Evolutionary conservation across 1,140 invertebrate genomes (phyloP), one percentile per base, ranked within the genome.

Genomic region (Lerema accius): DNA sequence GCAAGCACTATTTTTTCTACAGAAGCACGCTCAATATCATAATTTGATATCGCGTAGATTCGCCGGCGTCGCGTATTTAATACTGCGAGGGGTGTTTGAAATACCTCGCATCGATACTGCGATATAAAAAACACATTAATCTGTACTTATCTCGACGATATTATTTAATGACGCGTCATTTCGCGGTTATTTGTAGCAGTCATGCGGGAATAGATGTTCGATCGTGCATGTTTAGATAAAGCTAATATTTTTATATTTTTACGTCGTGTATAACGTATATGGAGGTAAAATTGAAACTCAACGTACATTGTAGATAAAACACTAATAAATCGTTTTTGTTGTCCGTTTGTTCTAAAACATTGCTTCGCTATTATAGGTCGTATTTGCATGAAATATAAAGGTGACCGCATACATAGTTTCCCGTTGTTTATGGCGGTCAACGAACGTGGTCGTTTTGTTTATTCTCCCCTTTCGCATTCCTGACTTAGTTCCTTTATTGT

Each of bases 331-430:
- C 69, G 59, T 78, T 80, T 82, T 78, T 64, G 51, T 63, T 63
- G 75, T 74, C 71, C 76, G 78, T 74, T 79, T 77, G 72, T 65
- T 68, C 67, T 74, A 70, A 80, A 80, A 78, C 75, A 71, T 78
- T 84, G 74, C 72, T 69, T 74, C 56, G 37, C 63, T 50, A 55
- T 62, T 72, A 65, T 69, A 63, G 64, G 62, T 42, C 65, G 66
- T 50, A 90, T 90, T 90, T 88, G 85, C 87, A 90, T 90, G 85
- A 90, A 86, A 90, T 88, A 90, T 90, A 90, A 90, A 88, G 87
- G 87, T 87, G 80, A 80, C 82, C 84, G 82, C 82, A 77, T 67
- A 80, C 82, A 89, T 85, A 89, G 84, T 89, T 86, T 67, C 62
- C 59, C 67, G 72, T 90, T 88, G 85, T 90, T 90, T 90, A 88